Evolutionary conservation across 2,797 vertebrate genomes (phyloP).

Genomic region (Sebastes paucispinis): DNA sequence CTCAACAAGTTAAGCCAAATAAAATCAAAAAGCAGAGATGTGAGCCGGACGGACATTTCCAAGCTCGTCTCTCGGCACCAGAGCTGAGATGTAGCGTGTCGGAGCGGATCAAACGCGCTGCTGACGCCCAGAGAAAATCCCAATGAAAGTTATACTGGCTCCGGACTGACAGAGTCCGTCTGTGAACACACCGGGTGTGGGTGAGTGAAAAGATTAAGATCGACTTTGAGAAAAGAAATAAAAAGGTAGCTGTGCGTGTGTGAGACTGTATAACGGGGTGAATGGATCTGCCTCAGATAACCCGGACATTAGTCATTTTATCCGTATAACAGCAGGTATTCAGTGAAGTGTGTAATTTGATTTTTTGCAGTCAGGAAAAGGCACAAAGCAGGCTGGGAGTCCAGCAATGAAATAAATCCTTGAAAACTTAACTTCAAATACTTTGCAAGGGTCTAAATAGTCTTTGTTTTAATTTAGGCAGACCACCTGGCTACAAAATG

Average conservation of each 20-base stretch:
- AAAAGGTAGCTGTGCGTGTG: background rate
- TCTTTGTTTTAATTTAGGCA: background rate
- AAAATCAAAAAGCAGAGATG: constrained; percentile 35
- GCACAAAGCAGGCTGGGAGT: background rate
- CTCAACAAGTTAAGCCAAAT: constrained; percentile 19
- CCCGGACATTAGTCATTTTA: background rate
- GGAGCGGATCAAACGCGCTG: constrained; percentile 31
- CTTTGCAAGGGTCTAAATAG: background rate
- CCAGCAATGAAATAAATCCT: background rate
- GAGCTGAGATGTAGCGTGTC: constrained; percentile 23
- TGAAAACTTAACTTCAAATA: background rate
- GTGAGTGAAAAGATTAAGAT: background rate
- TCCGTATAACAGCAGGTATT: background rate
- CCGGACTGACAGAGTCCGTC: constrained; percentile 8
- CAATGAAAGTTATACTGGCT: constrained; percentile 26
- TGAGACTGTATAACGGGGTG: background rate
- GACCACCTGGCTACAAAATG: background rate
- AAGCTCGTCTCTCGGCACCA: constrained; percentile 46
- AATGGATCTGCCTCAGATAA: background rate
- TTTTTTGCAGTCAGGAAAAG: background rate
- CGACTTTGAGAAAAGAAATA: constrained; percentile 4
- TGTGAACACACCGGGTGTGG: background rate
- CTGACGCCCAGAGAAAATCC: constrained; percentile 23
- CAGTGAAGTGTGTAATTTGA: background rate
- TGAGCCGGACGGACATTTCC: constrained; percentile 24